These are phyloP conservation scores for Ypsolopha scabrella DNA, from an alignment of 2,888 invertebrate species.

Conservation along the genomic window DNA sequence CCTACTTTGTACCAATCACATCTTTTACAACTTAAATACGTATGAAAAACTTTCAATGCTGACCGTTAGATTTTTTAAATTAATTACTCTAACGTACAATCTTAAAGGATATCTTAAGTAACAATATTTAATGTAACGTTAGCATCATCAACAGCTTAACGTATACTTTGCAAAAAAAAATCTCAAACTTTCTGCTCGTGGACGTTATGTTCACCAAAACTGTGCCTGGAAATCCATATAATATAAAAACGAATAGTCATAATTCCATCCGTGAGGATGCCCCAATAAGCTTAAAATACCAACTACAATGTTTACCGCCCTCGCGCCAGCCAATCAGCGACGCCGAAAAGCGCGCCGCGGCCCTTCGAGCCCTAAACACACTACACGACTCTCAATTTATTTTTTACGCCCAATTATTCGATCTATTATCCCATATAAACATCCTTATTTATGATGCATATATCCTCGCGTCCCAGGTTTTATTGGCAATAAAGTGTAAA, in stretches of 20 bases:
- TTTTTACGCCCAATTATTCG: conserved; percentile 56
- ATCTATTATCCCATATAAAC: conserved; percentile 54
- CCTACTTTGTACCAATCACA: too few relatives aligned
- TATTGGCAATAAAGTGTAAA: conserved; percentile 62
- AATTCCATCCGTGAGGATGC: conserved; percentile 7
- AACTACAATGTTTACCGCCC: conserved; percentile 28
- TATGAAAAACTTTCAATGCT: too few relatives aligned
- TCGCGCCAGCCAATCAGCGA: conserved; percentile 30
- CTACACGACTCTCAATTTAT: conserved; percentile 15
- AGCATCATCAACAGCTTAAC: too few relatives aligned
- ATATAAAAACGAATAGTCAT: neutral
- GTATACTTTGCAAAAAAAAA: too few relatives aligned
- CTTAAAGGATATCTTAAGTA: too few relatives aligned
- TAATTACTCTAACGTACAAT: too few relatives aligned
- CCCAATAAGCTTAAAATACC: conserved; percentile 11
- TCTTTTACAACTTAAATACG: too few relatives aligned
- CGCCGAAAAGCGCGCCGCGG: conserved; percentile 15
- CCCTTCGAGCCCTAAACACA: conserved; percentile 8
- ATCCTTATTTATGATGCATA: conserved; percentile 49
- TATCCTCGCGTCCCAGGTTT: conserved; percentile 36
- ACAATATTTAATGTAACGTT: too few relatives aligned
- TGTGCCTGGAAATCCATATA: neutral
- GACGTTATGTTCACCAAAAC: too few relatives aligned
- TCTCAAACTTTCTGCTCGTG: too few relatives aligned
- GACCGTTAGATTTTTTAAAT: too few relatives aligned